Evolutionary conservation across 2,113 vertebrate species (phyloP), one percentile per base, ranked within the genome.

Genomic region (Eptesicus fuscus): DNA sequence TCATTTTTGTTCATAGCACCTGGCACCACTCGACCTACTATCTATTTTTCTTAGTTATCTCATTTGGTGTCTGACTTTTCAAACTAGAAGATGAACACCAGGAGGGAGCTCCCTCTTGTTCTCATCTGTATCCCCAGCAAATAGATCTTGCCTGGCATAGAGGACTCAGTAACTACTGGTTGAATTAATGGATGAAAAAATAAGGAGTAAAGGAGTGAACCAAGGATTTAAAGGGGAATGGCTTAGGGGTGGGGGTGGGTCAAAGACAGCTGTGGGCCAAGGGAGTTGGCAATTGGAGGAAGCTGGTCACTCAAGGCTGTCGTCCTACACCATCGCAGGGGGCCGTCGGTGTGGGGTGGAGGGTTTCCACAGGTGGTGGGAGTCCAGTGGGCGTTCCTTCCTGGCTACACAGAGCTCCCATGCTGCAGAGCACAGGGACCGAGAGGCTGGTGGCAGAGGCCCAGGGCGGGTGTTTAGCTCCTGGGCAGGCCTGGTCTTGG

Each of bases 181-280:
- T 83, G 47, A 83, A 87, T 40, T 28, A n/a, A 76, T 28, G 42
- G 69, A 67, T 91, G 20, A 61, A 86, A 71, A 82, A 71, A 88
- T 18, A 88, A 76, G n/a, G 28, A n/a, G 22, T 78, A 40, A 65
- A 25, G 18, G 42, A 49, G 32, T 44, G 42, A 80, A 53, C 23
- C 14, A 10, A 63, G 30, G 49, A 30, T 83, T 92, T 42, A 35
- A 56, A 59, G 2, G 67, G 20, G 56, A 32, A 47, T 32, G 74
- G 22, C 32, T 23, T 59, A 49, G 35, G 49, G 20, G 14, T 28
- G 1, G 49, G 71, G 5, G 13, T 28, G 30, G 18, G 49, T 10
- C 70, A 74, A 14, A 93, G 74, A 42, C 7, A n/a, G 25, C 22
- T 8, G 5, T 35, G 61, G 53, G 53, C 91, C 10, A 1, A 17